phyloP scores from a whole-genome alignment of 2,888 invertebrate species.

The Clunio marinus region DNA sequence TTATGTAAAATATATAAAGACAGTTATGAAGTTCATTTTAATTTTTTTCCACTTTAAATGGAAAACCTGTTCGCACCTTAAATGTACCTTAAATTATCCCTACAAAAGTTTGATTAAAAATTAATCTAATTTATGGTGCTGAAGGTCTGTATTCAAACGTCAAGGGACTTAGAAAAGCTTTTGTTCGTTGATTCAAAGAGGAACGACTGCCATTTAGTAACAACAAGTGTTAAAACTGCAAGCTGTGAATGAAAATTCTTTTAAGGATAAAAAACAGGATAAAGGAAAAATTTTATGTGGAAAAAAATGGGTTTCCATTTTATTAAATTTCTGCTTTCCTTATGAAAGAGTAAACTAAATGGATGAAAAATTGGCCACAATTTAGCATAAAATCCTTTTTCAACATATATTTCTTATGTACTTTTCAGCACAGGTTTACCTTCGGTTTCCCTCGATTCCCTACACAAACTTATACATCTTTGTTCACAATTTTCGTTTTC shows the following conservation, averaged over 20 bases:
- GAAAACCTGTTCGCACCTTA: too few relatives aligned
- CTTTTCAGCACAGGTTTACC: neutral
- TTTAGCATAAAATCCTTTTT: slow-evolving; percentile 14
- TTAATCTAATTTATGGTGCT: neutral
- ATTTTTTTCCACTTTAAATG: too few relatives aligned
- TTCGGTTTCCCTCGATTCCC: neutral
- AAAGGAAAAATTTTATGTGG: neutral
- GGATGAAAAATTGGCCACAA: slow-evolving; percentile 31
- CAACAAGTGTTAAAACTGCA: neutral
- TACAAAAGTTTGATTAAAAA: neutral
- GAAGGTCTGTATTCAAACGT: neutral
- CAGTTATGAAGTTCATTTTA: too few relatives aligned
- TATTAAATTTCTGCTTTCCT: neutral
- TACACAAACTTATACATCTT: neutral
- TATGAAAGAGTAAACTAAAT: slow-evolving; percentile 21
- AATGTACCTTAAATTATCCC: neutral
- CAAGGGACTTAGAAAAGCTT: neutral
- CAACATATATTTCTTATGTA: neutral
- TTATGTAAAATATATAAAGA: too few relatives aligned
- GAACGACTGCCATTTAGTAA: neutral
- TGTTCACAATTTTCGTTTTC: neutral
- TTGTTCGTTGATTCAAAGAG: too few relatives aligned
- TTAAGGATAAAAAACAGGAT: neutral
- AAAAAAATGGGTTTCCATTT: neutral
- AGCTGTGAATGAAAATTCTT: slow-evolving; percentile 2